These are phyloP conservation scores for Grallaria varia DNA, from an alignment of 2,113 vertebrate genomes.

Conservation along the genomic window DNA sequence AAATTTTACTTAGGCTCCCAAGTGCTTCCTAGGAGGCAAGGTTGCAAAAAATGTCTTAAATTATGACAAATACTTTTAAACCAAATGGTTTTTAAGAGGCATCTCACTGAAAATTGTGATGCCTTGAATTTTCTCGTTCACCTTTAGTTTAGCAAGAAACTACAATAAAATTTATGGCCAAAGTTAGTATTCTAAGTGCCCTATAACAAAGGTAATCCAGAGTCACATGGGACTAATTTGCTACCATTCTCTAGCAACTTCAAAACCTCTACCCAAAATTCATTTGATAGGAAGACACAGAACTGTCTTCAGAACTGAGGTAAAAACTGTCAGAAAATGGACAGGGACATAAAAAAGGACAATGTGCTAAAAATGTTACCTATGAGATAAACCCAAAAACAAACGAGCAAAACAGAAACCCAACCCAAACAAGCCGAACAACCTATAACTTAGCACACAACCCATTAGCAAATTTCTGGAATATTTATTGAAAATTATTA, in stretches of 20 bases:
- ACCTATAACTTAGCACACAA: not conserved
- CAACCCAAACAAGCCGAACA: not conserved
- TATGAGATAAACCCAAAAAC: not conserved
- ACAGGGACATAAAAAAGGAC: not conserved
- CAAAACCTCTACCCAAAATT: not conserved
- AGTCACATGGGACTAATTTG: not conserved
- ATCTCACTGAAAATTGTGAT: not conserved
- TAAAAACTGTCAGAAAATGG: not conserved
- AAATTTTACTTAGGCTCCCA: constrained; percentile 50
- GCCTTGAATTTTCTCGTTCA: not conserved
- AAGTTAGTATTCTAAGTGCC: not conserved
- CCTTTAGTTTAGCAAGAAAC: not conserved
- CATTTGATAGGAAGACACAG: not conserved
- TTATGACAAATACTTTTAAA: not conserved
- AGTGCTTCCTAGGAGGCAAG: constrained; percentile 46
- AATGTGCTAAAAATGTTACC: not conserved
- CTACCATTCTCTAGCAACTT: not conserved
- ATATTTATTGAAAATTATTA: not conserved
- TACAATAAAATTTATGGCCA: not conserved
- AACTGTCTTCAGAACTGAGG: not conserved
- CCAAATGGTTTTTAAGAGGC: not conserved
- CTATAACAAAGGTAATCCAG: not conserved
- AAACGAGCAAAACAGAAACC: not conserved
- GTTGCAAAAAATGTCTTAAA: constrained; percentile 23
- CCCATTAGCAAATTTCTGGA: not conserved